Evolutionary conservation across 2,113 vertebrate genomes (phyloP), one percentile per base, ranked within the genome.

Genomic region (Festucalex cinctus): DNA sequence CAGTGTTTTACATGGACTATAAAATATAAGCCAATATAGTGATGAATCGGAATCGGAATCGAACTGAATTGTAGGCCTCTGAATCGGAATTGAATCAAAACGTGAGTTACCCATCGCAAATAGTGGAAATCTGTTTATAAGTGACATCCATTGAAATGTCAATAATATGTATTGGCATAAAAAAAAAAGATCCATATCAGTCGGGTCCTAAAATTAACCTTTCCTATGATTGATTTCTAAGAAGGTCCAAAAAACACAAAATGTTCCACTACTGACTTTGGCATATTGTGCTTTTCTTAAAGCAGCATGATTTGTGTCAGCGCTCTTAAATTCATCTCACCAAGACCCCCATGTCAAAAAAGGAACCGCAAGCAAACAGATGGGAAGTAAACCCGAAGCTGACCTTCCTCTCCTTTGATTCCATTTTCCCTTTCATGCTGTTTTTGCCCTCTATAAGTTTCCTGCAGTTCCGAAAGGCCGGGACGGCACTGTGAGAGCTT

Each of bases 381-480:
- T 57, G 78, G 80, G 85, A 74, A 59, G 66, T 69, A 77, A 84
- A 75, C 73, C 81, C 17, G 13, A 44, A 73, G n/a, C 82, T 86
- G 78, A 72, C 88, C 81, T 80, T 78, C 62, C 69, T 65, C 62
- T 71, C 28, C 67, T 68, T 59, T 39, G 6, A 22, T 60, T 36
- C 9, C 17, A 5, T 37, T 3, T 57, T 53, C 72, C 64, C 64
- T 51, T 82, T 77, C 86, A 79, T 67, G 77, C 85, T 83, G 82
- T 22, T 85, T 86, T 87, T 87, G 86, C 87, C 87, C 87, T 87
- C 86, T 83, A 85, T 81, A 78, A 78, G 85, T 81, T 76, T 85
- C 83, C 81, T 80, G 82, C 72, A 74, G 80, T 83, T 88, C 80
- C 76, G 78, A 78, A 86, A 83, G 82, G 82, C 85, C 86, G 84